phyloP scores from a whole-genome alignment of 1,140 invertebrate species.

The Kradibia gibbosae region DNA sequence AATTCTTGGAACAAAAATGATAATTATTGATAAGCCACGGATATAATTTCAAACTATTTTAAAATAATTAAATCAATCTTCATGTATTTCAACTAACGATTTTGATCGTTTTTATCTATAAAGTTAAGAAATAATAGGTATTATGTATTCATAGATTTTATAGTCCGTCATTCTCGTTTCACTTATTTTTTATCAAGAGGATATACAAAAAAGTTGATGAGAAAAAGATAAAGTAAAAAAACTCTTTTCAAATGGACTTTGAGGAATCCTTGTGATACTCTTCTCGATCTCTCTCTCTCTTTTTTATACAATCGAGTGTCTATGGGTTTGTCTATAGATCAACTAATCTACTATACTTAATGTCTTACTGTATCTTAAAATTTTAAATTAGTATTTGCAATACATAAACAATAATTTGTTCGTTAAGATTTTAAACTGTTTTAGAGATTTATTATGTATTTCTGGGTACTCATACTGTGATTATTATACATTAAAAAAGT shows the following conservation, averaged over 20 bases:
- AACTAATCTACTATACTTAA: background rate
- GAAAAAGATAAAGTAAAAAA: background rate
- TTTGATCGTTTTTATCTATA: background rate
- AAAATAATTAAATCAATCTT: too few relatives aligned
- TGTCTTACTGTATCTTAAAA: background rate
- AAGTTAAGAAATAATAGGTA: background rate
- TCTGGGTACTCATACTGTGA: background rate
- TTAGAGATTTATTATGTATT: background rate
- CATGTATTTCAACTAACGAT: background rate
- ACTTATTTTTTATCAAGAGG: background rate
- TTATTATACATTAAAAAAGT: background rate
- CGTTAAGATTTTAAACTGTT: slow-evolving; percentile 2
- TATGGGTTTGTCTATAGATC: background rate
- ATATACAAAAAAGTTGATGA: background rate
- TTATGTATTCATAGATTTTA: slow-evolving; percentile 2
- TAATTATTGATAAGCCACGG: too few relatives aligned
- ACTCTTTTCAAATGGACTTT: background rate
- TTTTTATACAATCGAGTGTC: background rate
- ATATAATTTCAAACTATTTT: too few relatives aligned
- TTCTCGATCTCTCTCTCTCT: too few relatives aligned
- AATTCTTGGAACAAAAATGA: too few relatives aligned
- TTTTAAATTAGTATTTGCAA: background rate
- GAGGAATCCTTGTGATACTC: background rate
- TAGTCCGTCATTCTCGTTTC: background rate
- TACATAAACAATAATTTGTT: background rate